phyloP scores from a whole-genome alignment of 53 echinoderm and acorn worm species.

The Temnopleurus reevesii region DNA sequence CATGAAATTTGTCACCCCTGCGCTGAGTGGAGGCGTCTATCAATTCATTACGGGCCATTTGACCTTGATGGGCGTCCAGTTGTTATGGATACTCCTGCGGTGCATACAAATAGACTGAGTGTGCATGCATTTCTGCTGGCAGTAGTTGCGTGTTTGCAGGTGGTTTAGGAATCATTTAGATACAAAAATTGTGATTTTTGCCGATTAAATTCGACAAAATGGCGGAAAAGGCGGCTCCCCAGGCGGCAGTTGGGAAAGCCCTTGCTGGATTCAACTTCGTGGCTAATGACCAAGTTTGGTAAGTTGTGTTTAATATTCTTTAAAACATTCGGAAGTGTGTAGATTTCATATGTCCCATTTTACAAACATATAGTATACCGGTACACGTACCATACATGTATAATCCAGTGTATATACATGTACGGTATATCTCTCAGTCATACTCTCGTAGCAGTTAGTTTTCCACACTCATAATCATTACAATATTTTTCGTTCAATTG shows the following conservation, averaged over 20 bases:
- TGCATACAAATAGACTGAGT: constrained; percentile 53
- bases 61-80: constrained; percentile 78
- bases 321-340: no score
- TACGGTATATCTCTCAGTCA: no score
- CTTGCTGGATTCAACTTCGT: constrained; percentile 87
- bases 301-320: no score
- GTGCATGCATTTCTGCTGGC: constrained; percentile 11
- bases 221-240: constrained; percentile 63
- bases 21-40: constrained; percentile 50
- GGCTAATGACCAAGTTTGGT: constrained; percentile 97
- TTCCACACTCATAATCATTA: no score
- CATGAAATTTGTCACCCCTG: neutral
- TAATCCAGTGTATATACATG: no score
- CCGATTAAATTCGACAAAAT: constrained; percentile 18
- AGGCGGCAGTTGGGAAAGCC: constrained; percentile 69
- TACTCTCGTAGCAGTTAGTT: no score
- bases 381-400: neutral
- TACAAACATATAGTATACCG: neutral
- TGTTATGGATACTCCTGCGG: constrained; percentile 77
- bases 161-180: constrained; percentile 2
- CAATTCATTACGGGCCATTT: constrained; percentile 77
- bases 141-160: neutral
- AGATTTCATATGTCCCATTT: neutral
- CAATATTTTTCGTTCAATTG: no score
- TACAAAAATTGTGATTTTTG: constrained; percentile 8